Percentiles rank a stretch among this genome's conserved stretches.
phyloP scores from a whole-genome alignment of 1,140 invertebrate species.

The Drosophila nannoptera region DNA sequence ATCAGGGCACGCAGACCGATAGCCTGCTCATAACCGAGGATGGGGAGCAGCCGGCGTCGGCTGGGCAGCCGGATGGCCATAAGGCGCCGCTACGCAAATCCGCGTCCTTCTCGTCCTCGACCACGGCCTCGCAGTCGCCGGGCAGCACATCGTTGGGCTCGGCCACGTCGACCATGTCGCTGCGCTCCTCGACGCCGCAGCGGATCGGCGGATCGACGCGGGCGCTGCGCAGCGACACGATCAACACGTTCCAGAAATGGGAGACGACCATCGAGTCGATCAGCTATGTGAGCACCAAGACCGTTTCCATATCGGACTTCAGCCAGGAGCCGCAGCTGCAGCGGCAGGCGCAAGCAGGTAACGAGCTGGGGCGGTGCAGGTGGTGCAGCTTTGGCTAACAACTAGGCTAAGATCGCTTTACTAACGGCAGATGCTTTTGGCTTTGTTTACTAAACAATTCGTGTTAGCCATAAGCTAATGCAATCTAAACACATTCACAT shows the following conservation, averaged over 20 bases:
- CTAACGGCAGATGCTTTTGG: constrained; percentile 1
- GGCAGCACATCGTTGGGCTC: constrained; percentile 66
- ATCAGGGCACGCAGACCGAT: constrained; percentile 76
- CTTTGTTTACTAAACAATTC: constrained; percentile 44
- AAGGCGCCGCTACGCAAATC: constrained; percentile 70
- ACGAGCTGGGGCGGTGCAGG: neutral
- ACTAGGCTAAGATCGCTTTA: constrained; percentile 16
- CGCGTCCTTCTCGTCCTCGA: constrained; percentile 67
- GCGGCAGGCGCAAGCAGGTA: constrained; percentile 53
- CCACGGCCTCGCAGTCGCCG: constrained; percentile 47
- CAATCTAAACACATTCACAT: constrained; percentile 44
- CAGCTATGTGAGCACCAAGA: constrained; percentile 76
- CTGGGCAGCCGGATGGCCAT: constrained; percentile 17
- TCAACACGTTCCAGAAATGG: constrained; percentile 78
- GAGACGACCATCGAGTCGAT: constrained; percentile 76
- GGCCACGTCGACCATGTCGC: constrained; percentile 70
- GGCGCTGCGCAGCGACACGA: constrained; percentile 63
- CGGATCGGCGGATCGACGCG: constrained; percentile 41
- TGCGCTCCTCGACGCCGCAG: constrained; percentile 64
- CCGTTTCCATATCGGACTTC: constrained; percentile 68
- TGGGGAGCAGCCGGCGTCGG: constrained; percentile 12
- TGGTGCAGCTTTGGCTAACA: neutral
- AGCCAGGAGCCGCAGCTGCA: constrained; percentile 55
- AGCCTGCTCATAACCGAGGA: constrained; percentile 69
- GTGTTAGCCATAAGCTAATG: constrained; percentile 50